Conservation (phyloP, 2,888 invertebrate species). For the Andrena chrysosceles region DNA sequence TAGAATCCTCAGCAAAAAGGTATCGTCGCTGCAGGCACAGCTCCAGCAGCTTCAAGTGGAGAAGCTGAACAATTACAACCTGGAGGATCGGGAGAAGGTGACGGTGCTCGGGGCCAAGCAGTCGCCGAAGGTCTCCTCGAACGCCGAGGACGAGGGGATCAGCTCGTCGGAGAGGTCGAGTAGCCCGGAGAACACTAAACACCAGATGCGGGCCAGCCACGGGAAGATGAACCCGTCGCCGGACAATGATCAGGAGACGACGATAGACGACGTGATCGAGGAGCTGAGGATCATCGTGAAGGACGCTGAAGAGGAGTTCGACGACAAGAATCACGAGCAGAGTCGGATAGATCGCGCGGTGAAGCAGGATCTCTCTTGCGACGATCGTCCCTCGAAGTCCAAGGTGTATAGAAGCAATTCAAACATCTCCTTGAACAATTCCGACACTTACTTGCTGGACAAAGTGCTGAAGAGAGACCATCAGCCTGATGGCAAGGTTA, state of each 20-base stretch:
- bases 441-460: constrained; percentile 61
- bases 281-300: constrained; percentile 94
- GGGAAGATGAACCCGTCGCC: constrained; percentile 55
- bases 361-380: constrained; percentile 17
- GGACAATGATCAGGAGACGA: constrained; percentile 91
- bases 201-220: constrained; percentile 38
- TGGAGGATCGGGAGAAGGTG: constrained; percentile 82
- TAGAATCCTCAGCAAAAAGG: constrained; percentile 80
- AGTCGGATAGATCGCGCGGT: constrained; percentile 20
- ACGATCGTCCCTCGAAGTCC: constrained; percentile 36
- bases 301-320: constrained; percentile 89
- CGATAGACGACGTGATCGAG: constrained; percentile 95
- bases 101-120: constrained; percentile 56
- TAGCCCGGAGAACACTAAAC: constrained; percentile 88
- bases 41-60: constrained; percentile 79
- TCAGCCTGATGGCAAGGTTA: constrained; percentile 29
- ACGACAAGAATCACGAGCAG: constrained; percentile 82
- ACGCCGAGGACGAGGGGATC: constrained; percentile 95
- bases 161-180: constrained; percentile 93
- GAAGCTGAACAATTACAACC: constrained; percentile 77
- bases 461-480: constrained; percentile 52
- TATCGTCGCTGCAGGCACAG: constrained; percentile 79
- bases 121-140: constrained; percentile 86
- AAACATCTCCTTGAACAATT: constrained; percentile 60
- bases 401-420: constrained; percentile 56